A percentile compares a stretch with the other conserved stretches of the same genome.
These are phyloP conservation scores for Theocolax elegans DNA, from an alignment of 1,140 invertebrate species.

Conservation along the genomic window DNA sequence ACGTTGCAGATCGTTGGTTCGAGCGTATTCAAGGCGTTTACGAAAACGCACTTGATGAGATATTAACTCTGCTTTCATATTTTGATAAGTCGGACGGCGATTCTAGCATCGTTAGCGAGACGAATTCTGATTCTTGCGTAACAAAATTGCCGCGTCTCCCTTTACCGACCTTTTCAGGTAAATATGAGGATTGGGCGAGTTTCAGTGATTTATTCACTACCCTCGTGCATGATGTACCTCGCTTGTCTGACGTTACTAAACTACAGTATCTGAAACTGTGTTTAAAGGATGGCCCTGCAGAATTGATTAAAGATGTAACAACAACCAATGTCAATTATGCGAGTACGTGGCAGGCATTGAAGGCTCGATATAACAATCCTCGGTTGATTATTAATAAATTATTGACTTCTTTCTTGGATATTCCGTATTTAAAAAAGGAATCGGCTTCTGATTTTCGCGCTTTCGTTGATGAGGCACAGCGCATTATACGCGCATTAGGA, in stretches of 20 bases:
- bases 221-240: not conserved
- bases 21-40: not conserved
- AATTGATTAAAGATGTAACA: slow-evolving; percentile 4
- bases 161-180: slow-evolving; percentile 6
- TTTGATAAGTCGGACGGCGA: not conserved
- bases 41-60: not conserved
- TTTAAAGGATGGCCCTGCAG: not conserved
- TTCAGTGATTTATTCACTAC: slow-evolving; percentile 12
- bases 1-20: not conserved
- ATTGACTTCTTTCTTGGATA: not conserved
- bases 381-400: not conserved
- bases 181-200: slow-evolving; percentile 14
- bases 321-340: slow-evolving; percentile 4
- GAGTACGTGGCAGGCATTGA: slow-evolving; percentile 4
- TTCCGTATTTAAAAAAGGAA: not conserved
- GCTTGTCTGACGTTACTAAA: not conserved
- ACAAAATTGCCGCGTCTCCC: not conserved
- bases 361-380: not conserved
- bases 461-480: not conserved
- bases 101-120: not conserved
- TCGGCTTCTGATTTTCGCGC: not conserved
- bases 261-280: slow-evolving; percentile 11
- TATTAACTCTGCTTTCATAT: not conserved
- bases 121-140: not conserved
- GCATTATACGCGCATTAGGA: not conserved